A percentile compares a stretch with the other conserved stretches of the same genome.
phyloP scores from a whole-genome alignment of 2,797 vertebrate species.

The Antrozous pallidus region DNA sequence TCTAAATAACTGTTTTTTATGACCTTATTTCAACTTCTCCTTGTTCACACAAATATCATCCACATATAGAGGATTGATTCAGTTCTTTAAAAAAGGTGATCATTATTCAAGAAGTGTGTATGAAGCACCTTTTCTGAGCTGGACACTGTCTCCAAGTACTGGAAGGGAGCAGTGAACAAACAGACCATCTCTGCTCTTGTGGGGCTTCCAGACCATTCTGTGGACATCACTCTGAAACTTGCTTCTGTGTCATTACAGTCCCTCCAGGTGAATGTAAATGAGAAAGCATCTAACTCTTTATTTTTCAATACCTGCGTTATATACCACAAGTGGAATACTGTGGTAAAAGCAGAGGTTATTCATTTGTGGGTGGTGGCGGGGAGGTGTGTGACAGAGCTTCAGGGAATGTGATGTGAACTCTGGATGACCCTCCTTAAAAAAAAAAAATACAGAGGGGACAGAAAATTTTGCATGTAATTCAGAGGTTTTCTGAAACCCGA shows the following conservation, averaged over 20 bases:
- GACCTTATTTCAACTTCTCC: no score
- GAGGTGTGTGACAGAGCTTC: not conserved
- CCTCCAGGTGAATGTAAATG: not conserved
- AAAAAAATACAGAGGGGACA: not conserved
- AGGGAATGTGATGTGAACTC: not conserved
- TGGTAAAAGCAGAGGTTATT: not conserved
- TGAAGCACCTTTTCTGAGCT: not conserved
- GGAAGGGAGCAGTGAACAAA: not conserved
- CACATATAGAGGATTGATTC: not conserved
- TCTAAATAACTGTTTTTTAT: no score
- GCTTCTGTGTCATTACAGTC: not conserved
- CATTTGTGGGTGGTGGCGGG: rapidly evolving
- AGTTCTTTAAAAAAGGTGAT: not conserved
- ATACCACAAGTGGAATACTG: rapidly evolving
- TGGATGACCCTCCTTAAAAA: not conserved
- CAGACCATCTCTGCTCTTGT: not conserved
- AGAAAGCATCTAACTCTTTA: not conserved
- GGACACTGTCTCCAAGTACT: not conserved
- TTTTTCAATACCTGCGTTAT: not conserved
- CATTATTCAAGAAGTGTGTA: not conserved
- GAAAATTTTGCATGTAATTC: not conserved
- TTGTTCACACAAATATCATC: not conserved
- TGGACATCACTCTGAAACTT: not conserved
- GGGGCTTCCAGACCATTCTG: not conserved
- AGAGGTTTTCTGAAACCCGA: not conserved